Evolutionary conservation across 1,140 invertebrate genomes (phyloP), one percentile per base, ranked within the genome.

Genomic region (Belonocnema kinseyi): DNA sequence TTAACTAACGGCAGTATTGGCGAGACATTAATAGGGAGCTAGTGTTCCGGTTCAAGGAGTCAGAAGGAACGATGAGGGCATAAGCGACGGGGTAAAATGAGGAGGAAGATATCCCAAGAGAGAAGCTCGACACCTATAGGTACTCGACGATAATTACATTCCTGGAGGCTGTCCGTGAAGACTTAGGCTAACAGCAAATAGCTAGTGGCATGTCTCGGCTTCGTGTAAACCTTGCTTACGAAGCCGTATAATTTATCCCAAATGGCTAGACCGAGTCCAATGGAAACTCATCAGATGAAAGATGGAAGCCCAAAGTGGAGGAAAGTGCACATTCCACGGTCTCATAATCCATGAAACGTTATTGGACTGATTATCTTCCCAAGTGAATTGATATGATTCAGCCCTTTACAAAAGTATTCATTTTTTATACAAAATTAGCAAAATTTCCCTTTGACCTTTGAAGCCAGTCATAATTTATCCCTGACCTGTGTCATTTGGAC

Each of bases 121-220:
- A n/a, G 61, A 66, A 16, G 61, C 61, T 40, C 40, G n/a, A 40
- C 61, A 66, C 26, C 61, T 40, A 46, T 66, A 66, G 26, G 26
- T 40, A 16, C 61, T 66, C 21, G 61, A 40, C 61, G 61, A 66
- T 66, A 66, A 66, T 66, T 66, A 66, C 61, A 66, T 66, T 66
- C 61, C 61, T 66, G 61, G 61, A 66, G 61, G 26, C 61, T 66
- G 61, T 46, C 26, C 26, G 61, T 66, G 26, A 66, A 66, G 61
- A 66, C 26, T 33, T 66, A 66, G 61, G 21, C 61, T 66, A 66
- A 46, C 14, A 66, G 61, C 61, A 46, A 66, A 66, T 66, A 66
- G 58, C 56, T 61, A 12, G 10, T 33, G 58, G 58, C 58, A 66
- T 26, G 58, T 66, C 58, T 33, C 58, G 21, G 58, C 58, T 66